A percentile compares a stretch with the other conserved stretches of the same genome.
These are phyloP conservation scores for Latrodectus geometricus DNA, from an alignment of 1,140 invertebrate genomes.

Conservation along the genomic window DNA sequence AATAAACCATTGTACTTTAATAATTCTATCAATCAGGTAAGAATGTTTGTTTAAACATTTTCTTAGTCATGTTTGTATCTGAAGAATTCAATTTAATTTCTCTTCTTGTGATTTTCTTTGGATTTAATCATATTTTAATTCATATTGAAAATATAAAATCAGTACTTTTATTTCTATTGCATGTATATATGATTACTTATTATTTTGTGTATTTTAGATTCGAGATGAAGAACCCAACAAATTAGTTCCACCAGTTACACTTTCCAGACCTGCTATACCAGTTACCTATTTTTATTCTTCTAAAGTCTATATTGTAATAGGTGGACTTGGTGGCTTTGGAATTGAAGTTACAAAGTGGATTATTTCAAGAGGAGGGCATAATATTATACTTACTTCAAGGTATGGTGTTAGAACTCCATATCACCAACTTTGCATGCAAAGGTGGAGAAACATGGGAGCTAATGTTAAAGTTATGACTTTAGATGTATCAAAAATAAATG, in stretches of 20 bases:
- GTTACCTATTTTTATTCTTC: conserved; percentile 68
- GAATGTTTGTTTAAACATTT: too few species aligned
- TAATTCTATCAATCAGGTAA: too few species aligned
- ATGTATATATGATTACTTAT: too few species aligned
- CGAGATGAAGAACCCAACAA: conserved; percentile 66
- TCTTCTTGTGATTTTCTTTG: too few species aligned
- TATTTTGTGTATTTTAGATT: neutral
- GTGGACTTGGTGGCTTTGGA: conserved; percentile 75
- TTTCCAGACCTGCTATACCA: conserved; percentile 68
- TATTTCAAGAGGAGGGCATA: conserved; percentile 71
- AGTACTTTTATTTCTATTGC: too few species aligned
- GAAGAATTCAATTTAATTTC: too few species aligned
- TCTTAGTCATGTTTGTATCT: too few species aligned
- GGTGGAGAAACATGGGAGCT: conserved; percentile 78
- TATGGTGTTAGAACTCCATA: conserved; percentile 73
- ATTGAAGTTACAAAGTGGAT: conserved; percentile 74
- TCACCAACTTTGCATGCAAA: conserved; percentile 68
- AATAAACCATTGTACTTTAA: too few species aligned
- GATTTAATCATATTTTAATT: too few species aligned
- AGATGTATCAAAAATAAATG: conserved; percentile 75
- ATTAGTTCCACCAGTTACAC: conserved; percentile 62
- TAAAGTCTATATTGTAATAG: conserved; percentile 71
- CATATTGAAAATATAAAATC: too few species aligned
- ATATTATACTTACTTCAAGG: conserved; percentile 72
- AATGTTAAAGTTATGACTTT: conserved; percentile 79